phyloP scores from a whole-genome alignment of 2,113 vertebrate genomes.

The Morone chrysops region DNA sequence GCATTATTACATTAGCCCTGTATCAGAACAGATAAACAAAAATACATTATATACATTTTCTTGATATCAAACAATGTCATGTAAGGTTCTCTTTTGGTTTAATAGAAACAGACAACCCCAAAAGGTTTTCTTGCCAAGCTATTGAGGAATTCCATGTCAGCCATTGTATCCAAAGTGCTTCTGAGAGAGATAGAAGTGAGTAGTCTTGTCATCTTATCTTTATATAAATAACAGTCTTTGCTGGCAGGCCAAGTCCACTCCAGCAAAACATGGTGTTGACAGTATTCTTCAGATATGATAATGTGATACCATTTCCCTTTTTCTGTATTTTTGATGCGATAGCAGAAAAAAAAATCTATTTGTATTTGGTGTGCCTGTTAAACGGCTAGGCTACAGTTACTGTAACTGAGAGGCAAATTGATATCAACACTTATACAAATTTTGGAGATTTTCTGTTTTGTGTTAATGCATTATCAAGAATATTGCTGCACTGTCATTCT shows the following conservation, averaged over 20 bases:
- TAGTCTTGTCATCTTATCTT: conserved; percentile 76
- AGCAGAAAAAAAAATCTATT: conserved; percentile 22
- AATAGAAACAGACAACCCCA: conserved; percentile 35
- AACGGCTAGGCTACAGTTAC: background rate
- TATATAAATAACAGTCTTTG: conserved; percentile 82
- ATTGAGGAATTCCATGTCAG: conserved; percentile 46
- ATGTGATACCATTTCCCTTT: conserved; percentile 56
- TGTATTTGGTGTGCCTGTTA: background rate
- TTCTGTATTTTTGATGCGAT: conserved; percentile 12
- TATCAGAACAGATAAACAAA: conserved; percentile 72
- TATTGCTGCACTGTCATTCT: background rate
- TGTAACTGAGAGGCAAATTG: background rate
- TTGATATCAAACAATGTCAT: conserved; percentile 51
- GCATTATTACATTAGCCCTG: conserved; percentile 79
- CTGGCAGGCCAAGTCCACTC: conserved; percentile 47
- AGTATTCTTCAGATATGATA: conserved; percentile 49
- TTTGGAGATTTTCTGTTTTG: background rate
- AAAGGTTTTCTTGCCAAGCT: conserved; percentile 35
- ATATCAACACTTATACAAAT: background rate
- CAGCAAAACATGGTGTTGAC: conserved; percentile 43
- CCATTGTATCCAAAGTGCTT: conserved; percentile 83
- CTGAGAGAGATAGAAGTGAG: conserved; percentile 73
- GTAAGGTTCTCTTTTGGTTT: conserved; percentile 53
- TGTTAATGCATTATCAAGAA: background rate
- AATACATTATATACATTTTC: conserved; percentile 69